These are phyloP conservation scores for Sylvia borin DNA, from an alignment of 2,797 vertebrate species.

Conservation along the genomic window DNA sequence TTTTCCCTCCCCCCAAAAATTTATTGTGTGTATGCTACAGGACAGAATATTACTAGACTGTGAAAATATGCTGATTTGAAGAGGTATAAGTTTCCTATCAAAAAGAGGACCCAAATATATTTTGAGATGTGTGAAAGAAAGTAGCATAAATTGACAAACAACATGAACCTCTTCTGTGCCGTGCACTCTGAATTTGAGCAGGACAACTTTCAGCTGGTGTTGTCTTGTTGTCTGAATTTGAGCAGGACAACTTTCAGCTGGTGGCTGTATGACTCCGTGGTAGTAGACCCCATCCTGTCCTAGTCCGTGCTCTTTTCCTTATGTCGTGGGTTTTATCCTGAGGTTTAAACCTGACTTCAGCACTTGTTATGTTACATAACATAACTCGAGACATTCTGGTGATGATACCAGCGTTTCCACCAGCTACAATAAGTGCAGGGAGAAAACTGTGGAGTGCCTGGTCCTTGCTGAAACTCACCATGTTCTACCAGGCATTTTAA, in stretches of 20 bases:
- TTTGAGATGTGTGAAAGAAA: background rate
- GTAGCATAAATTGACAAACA: background rate
- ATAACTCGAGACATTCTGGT: background rate
- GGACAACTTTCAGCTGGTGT: background rate
- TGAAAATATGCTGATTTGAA: background rate
- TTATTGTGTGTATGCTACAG: background rate
- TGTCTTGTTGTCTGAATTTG: background rate
- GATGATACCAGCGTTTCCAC: background rate
- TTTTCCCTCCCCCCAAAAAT: fast-evolving
- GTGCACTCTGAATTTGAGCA: background rate
- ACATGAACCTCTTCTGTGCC: background rate
- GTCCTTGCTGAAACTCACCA: background rate
- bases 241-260: background rate
- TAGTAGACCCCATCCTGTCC: background rate
- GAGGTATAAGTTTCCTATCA: background rate
- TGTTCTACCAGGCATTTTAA: background rate
- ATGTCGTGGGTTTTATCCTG: background rate
- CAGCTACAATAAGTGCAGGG: background rate
- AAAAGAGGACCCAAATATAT: background rate
- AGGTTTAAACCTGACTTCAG: background rate
- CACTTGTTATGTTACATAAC: background rate
- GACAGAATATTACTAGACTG: background rate
- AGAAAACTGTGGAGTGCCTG: background rate
- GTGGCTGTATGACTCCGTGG: background rate
- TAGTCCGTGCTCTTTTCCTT: background rate